Evolutionary conservation across 2,888 invertebrate genomes (phyloP).

Genomic region (Aleiodes testaceus): DNA sequence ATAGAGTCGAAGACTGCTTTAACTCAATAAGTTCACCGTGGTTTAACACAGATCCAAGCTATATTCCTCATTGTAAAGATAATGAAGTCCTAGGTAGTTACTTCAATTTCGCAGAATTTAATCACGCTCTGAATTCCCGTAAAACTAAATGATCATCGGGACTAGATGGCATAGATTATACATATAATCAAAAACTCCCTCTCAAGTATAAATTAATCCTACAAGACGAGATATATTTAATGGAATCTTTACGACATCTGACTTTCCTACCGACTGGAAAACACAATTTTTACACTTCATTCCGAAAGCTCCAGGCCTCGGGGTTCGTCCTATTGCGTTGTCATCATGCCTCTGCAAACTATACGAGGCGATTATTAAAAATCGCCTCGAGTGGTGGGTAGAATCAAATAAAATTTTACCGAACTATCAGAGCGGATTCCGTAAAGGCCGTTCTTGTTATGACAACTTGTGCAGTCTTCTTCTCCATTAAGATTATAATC

Average conservation of each 20-base stretch:
- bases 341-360: slow-evolving; percentile 50
- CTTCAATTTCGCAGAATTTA: slow-evolving; percentile 46
- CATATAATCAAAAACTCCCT: slow-evolving; percentile 38
- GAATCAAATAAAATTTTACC: slow-evolving; percentile 46
- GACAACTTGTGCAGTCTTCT: slow-evolving; percentile 45
- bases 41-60: slow-evolving; percentile 31
- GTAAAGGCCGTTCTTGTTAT: slow-evolving; percentile 42
- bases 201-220: slow-evolving; percentile 44
- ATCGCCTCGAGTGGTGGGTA: slow-evolving; percentile 47
- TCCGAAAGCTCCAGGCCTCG: slow-evolving; percentile 42
- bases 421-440: slow-evolving; percentile 47
- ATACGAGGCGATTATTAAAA: slow-evolving; percentile 51
- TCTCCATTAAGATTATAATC: neutral
- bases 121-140: slow-evolving; percentile 38
- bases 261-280: slow-evolving; percentile 40
- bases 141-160: slow-evolving; percentile 47
- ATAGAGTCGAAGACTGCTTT: neutral
- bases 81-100: slow-evolving; percentile 1
- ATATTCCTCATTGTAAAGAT: neutral
- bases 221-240: slow-evolving; percentile 48
- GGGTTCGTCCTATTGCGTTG: slow-evolving; percentile 46
- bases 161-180: slow-evolving; percentile 47
- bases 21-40: slow-evolving; percentile 36
- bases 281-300: slow-evolving; percentile 48
- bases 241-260: slow-evolving; percentile 32